These are phyloP conservation scores for Salpingus planirostris DNA, from an alignment of 2,888 invertebrate species.

Conservation along the genomic window DNA sequence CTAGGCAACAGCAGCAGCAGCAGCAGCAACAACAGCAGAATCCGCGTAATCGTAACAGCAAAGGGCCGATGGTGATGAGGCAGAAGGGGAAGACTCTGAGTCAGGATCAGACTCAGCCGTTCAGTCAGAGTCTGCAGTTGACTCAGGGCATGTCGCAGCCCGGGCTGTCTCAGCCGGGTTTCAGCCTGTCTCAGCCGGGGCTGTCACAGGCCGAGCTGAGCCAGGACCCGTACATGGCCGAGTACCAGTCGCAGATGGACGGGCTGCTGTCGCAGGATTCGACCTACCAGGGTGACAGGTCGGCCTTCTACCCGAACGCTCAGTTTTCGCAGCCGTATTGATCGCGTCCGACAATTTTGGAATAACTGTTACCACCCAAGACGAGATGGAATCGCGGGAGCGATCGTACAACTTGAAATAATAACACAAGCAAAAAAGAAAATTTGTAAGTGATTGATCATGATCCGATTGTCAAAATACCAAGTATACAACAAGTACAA, in stretches of 20 bases:
- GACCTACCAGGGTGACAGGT: slow-evolving; percentile 47
- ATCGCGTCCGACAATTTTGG: slow-evolving; percentile 36
- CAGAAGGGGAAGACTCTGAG: slow-evolving; percentile 25
- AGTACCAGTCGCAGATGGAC: slow-evolving; percentile 90
- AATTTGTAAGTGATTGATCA: slow-evolving; percentile 37
- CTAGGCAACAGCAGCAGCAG: slow-evolving; percentile 42
- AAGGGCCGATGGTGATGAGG: slow-evolving; percentile 12
- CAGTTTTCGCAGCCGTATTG: slow-evolving; percentile 61
- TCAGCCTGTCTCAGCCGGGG: slow-evolving; percentile 58
- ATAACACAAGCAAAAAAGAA: too few relatives aligned
- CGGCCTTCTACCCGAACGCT: slow-evolving; percentile 49
- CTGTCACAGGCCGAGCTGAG: slow-evolving; percentile 65
- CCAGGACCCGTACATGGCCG: slow-evolving; percentile 76
- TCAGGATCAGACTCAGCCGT: slow-evolving; percentile 42
- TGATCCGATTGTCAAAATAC: slow-evolving; percentile 31
- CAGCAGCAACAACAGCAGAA: slow-evolving; percentile 39
- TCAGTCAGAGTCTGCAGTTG: slow-evolving; percentile 59
- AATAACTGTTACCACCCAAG: slow-evolving; percentile 26
- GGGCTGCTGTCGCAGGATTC: slow-evolving; percentile 82
- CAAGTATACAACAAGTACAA: slow-evolving; percentile 33
- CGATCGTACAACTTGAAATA: too few relatives aligned
- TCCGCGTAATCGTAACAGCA: slow-evolving; percentile 20
- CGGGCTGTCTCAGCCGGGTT: slow-evolving; percentile 57
- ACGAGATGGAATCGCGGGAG: slow-evolving; percentile 39
- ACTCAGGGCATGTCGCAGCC: slow-evolving; percentile 71